Conservation (phyloP, 1,140 invertebrate species). For the Pararge aegeria region DNA sequence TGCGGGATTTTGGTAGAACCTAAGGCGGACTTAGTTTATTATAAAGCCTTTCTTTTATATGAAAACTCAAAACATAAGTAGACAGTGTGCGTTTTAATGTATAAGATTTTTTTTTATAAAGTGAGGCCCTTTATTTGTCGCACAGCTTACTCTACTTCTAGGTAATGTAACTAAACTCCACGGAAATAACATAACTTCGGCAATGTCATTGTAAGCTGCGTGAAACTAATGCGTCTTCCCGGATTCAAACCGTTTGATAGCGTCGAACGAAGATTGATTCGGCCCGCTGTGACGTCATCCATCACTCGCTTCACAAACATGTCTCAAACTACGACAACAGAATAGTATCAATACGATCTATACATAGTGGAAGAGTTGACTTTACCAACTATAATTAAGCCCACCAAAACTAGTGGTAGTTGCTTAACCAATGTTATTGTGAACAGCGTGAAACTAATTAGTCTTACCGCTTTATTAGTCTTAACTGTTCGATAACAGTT, state of each 20-base stretch:
- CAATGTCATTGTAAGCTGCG: conserved; percentile 10
- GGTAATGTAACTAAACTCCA: background rate
- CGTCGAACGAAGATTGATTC: conserved; percentile 36
- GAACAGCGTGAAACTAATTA: background rate
- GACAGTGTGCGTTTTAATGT: too few relatives aligned
- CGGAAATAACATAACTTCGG: conserved; percentile 1
- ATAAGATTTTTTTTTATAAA: too few relatives aligned
- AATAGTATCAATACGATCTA: conserved; percentile 21
- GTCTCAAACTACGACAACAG: conserved; percentile 21
- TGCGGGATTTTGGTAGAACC: too few relatives aligned
- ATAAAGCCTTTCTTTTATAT: too few relatives aligned
- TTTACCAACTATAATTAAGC: background rate
- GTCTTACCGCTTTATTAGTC: background rate
- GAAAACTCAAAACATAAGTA: too few relatives aligned
- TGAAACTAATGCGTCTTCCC: conserved; percentile 27
- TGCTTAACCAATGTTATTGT: conserved; percentile 1
- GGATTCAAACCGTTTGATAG: conserved; percentile 25
- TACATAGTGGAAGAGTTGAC: conserved; percentile 10
- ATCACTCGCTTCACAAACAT: conserved; percentile 32
- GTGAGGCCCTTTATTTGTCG: too few relatives aligned
- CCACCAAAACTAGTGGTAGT: background rate
- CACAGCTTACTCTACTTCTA: too few relatives aligned
- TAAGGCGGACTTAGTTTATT: too few relatives aligned
- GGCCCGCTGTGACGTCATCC: conserved; percentile 29
- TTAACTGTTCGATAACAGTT: background rate